Evolutionary conservation across 2,888 invertebrate genomes (phyloP).

Genomic region (Cephalotes varians): DNA sequence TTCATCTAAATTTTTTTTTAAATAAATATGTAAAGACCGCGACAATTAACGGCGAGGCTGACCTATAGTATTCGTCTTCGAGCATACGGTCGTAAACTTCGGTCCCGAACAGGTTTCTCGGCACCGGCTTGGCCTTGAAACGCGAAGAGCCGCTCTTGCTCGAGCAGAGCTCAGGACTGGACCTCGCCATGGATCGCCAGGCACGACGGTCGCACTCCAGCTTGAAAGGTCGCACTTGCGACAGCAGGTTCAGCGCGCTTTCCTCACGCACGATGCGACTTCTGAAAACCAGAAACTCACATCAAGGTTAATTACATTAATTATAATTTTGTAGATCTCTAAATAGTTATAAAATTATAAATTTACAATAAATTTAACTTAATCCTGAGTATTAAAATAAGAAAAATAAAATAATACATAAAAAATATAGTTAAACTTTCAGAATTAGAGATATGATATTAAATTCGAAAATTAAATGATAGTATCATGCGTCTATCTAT

Average conservation of each 20-base stretch:
- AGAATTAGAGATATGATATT: not conserved
- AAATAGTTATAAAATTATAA: not conserved
- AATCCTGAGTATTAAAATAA: not conserved
- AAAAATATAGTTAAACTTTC: not conserved
- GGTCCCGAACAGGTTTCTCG: slow-evolving; percentile 90
- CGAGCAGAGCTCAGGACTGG: slow-evolving; percentile 83
- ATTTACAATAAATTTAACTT: not conserved
- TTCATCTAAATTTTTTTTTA: not conserved
- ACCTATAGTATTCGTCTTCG: slow-evolving; percentile 91
- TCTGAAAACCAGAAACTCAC: slow-evolving; percentile 65
- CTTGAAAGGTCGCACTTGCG: slow-evolving; percentile 83
- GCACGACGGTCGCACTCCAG: slow-evolving; percentile 84
- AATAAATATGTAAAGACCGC: not conserved
- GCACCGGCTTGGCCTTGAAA: slow-evolving; percentile 90
- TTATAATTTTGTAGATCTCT: not conserved
- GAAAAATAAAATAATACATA: not conserved
- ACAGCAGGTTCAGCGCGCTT: slow-evolving; percentile 82
- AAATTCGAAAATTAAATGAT: not conserved
- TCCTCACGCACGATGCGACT: slow-evolving; percentile 84
- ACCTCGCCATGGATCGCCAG: slow-evolving; percentile 80
- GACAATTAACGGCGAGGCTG: slow-evolving; percentile 34
- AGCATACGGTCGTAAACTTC: slow-evolving; percentile 90
- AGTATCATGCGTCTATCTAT: not conserved
- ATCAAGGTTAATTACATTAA: not conserved
- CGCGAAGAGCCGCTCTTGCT: slow-evolving; percentile 65